Base-by-base conservation (phyloP, 2,888 invertebrate genomes). In the Lasius platythorax region DNA sequence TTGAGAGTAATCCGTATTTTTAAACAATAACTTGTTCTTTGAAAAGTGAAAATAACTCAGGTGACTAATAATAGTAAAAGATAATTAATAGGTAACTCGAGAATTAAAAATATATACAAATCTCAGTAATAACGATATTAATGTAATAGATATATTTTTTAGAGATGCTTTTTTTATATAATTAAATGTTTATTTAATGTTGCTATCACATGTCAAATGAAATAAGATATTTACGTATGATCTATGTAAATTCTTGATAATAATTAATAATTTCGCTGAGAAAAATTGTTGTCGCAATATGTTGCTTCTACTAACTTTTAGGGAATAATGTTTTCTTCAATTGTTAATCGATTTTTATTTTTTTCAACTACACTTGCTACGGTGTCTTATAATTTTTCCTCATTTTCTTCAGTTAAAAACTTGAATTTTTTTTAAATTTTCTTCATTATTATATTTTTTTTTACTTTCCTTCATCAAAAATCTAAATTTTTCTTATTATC, bases 301-400 rank as follows among this genome's bases (percentile, higher is more conserved):
- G 11, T 46, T 43, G n/a, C 61, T 61, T 23, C n/a, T 30, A n/a
- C 18, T 43, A 40, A 73, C 6, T 61, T 72, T 73, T 43, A 61
- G 6, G 9, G 4, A 43, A 63, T 33, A 63, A 40, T 58, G 1
- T 74, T 12, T 43, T 40, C 30, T 23, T 56, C 3, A 5, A 58
- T 58, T 3, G n/a, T 63, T 4, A 0, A 43, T 1, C 12, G 5
- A 63, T 23, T 64, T 46, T 75, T 33, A 15, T 46, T 4, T 63
- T 61, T 43, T 43, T 18, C 12, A 43, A 28, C 1, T 28, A n/a
- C 37, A 23, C 15, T 28, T 61, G 23, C 23, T 40, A 58, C 28
- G 1, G 5, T 1, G 18, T 30, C 18, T 18, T 40, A 53, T 30
- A 43, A 33, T n/a, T 5, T 74, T n/a, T 63, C 8, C 6, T 46